Conservation (phyloP, 2,797 vertebrate species). For the Mormyrops attenuatus region DNA sequence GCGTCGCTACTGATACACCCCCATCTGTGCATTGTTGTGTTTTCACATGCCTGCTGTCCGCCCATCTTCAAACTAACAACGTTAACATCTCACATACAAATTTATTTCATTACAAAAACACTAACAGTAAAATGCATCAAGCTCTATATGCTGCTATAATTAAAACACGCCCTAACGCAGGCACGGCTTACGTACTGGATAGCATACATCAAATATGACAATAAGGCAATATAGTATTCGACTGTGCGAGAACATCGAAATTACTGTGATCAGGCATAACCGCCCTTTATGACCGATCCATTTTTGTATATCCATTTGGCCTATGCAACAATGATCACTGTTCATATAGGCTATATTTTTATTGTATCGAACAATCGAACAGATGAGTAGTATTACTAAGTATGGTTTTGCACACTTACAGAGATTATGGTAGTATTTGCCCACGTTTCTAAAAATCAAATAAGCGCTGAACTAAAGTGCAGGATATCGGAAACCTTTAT, state of each 20-base stretch:
- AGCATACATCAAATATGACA: slow-evolving; percentile 1
- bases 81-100: neutral
- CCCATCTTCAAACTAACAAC: neutral
- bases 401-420: neutral
- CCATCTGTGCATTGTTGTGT: slow-evolving; percentile 5
- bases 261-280: neutral
- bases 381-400: neutral
- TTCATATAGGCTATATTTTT: neutral
- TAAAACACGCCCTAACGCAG: neutral
- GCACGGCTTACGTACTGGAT: neutral
- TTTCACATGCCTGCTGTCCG: neutral
- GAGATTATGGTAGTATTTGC: neutral
- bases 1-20: neutral
- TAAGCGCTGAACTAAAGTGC: neutral
- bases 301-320: neutral
- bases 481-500: neutral
- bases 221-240: neutral
- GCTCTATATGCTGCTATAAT: neutral
- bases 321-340: neutral
- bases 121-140: neutral
- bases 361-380: neutral
- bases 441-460: neutral
- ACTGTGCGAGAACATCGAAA: neutral
- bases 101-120: neutral
- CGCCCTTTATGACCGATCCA: neutral